Evolutionary conservation across 2,888 invertebrate species (phyloP), one percentile per base, ranked within the genome.

Genomic region (Tricholauxania praeusta): DNA sequence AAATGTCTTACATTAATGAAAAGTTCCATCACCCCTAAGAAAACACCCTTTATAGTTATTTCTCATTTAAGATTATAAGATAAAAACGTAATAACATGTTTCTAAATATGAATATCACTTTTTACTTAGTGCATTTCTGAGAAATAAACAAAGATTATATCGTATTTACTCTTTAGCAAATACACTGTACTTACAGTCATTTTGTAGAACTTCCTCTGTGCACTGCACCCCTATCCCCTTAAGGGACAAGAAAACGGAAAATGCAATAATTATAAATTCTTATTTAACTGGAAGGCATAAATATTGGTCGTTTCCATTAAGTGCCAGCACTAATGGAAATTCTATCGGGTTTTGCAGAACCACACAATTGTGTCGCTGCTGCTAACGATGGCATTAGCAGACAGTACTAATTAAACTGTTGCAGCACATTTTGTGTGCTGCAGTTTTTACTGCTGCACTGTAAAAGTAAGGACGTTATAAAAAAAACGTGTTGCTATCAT

Each of bases 221-320:
- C 65, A 51, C 65, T 15, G 52, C 15, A 52, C 15, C 12, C 32
- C 22, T 17, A 10, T 10, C 39, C 39, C 10, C 52, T 32, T 32
- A 17, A n/a, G 14, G 53, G 63, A n/a, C 12, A 63, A n/a, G 3
- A 19, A 19, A 12, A 57, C 19, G 47, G 8, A 48, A 66, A 22
- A 55, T 19, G 57, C 55, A 53, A 55, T 67, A 67, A 67, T 67
- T 67, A 55, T 67, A 67, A 67, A 67, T 55, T 53, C 39, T 67
- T 53, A 67, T 55, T 67, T 39, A 55, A 55, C 67, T 55, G 67
- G 55, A 53, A 55, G 53, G 67, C 55, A 53, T 67, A 53, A 53
- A 47, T 53, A 47, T 67, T 47, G 19, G 19, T 55, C 39, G 14
- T 28, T 64, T 64, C 52, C 51, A 49, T 64, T 64, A 64, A 39